These are phyloP conservation scores for Tenualosa thibaudeaui DNA, from an alignment of 2,797 vertebrate species.

Conservation along the genomic window DNA sequence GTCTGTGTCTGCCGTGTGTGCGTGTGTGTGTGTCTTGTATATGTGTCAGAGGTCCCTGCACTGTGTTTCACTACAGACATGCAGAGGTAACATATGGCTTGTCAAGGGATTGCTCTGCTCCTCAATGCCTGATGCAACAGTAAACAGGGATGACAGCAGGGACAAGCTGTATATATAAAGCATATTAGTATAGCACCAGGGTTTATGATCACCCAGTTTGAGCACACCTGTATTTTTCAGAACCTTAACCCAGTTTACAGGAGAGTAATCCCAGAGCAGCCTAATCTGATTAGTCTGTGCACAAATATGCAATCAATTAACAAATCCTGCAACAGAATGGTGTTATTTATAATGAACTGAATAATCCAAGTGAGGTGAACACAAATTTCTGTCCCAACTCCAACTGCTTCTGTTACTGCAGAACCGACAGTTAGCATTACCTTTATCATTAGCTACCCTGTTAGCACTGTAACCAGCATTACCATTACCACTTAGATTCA, in stretches of 20 bases:
- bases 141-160: neutral
- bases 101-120: neutral
- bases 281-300: neutral
- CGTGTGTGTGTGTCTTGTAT: neutral
- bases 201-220: neutral
- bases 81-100: neutral
- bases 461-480: neutral
- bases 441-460: neutral
- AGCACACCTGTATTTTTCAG: neutral
- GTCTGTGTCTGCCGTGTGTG: neutral
- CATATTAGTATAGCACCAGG: neutral
- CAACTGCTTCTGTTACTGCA: neutral
- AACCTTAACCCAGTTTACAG: neutral
- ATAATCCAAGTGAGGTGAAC: neutral
- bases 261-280: neutral
- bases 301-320: slow-evolving; percentile 5
- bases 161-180: neutral
- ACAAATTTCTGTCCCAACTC: neutral
- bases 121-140: neutral
- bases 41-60: neutral
- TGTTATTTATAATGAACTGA: neutral
- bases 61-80: neutral
- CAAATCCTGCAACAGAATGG: neutral
- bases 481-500: neutral
- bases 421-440: neutral